Base-by-base conservation (phyloP, 2,113 vertebrate species). In the Heterochromis multidens region DNA sequence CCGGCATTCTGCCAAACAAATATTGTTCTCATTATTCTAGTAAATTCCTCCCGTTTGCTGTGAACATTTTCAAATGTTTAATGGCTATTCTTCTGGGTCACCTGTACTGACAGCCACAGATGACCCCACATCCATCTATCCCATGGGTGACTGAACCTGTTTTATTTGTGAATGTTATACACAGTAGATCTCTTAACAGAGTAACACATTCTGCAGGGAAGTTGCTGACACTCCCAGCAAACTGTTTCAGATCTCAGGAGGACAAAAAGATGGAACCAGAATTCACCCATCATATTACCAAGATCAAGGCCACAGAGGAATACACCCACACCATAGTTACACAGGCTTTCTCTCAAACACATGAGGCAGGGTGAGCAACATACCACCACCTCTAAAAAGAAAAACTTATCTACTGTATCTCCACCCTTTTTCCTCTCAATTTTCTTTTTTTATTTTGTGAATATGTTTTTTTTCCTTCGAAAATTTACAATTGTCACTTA, bases 281-380 rank as follows among this genome's bases (percentile, higher is more conserved):
- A 91, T 87, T 89, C 88, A 82, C 86, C 88, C 88, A 85, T 92
- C 83, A 77, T 81, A 90, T 89, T 85, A 90, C 60, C 25, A 52
- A 86, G 83, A 87, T 70, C 67, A 67, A 43, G 77, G 79, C 54
- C 89, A 87, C 79, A 6, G 83, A 74, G 90, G 90, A 93, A 88
- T 93, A 90, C 91, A 89, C 90, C 90, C 92, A 91, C 91, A 88
- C 82, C 67, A 65, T 84, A 83, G 91, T 72, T 93, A 90, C 87
- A 79, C 77, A 54, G 67, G 60, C 85, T 87, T 61, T 83, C 49
- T 83, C 70, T 82, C 77, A 63, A 61, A 88, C 80, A 91, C 81
- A 88, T 35, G 80, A 85, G 78, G 78, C 84, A 85, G 59, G 35
- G 79, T 31, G 62, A 87, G 59, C 49, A 79, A 59, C 60, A 87